Evolutionary conservation across 1,140 invertebrate species (phyloP).

Genomic region (Rhagoletis pomonella): DNA sequence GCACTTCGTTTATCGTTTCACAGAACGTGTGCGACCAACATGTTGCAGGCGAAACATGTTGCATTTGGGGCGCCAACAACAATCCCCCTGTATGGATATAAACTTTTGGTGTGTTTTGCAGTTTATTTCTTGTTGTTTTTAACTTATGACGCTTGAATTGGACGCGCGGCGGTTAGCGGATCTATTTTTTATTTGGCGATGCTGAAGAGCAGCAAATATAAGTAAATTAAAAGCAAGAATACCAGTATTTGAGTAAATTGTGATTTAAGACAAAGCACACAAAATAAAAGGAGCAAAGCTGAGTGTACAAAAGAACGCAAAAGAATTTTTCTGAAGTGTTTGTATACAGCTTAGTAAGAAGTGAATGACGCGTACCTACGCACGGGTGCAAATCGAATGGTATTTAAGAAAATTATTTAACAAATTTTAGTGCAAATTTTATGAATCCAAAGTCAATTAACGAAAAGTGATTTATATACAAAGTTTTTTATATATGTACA

Average conservation of each 20-base stretch:
- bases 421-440: no score
- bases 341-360: not conserved
- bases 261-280: not conserved
- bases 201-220: not conserved
- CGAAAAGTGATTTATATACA: no score
- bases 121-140: slow-evolving; percentile 49
- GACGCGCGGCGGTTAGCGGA: slow-evolving; percentile 30
- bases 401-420: no score
- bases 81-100: slow-evolving; percentile 19
- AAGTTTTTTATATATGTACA: no score
- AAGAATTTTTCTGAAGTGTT: slow-evolving; percentile 7
- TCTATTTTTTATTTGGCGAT: slow-evolving; percentile 3
- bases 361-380: no score
- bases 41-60: slow-evolving; percentile 27
- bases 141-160: slow-evolving; percentile 32
- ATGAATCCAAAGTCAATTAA: no score
- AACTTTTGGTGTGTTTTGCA: slow-evolving; percentile 45
- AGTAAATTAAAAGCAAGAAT: slow-evolving; percentile 16
- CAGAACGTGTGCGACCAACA: not conserved
- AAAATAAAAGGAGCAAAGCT: not conserved
- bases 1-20: not conserved
- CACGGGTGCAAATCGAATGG: no score
- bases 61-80: slow-evolving; percentile 3
- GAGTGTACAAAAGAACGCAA: slow-evolving; percentile 15
- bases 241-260: not conserved